Conservation (phyloP, 2,113 vertebrate species). For the Lontra canadensis region DNA sequence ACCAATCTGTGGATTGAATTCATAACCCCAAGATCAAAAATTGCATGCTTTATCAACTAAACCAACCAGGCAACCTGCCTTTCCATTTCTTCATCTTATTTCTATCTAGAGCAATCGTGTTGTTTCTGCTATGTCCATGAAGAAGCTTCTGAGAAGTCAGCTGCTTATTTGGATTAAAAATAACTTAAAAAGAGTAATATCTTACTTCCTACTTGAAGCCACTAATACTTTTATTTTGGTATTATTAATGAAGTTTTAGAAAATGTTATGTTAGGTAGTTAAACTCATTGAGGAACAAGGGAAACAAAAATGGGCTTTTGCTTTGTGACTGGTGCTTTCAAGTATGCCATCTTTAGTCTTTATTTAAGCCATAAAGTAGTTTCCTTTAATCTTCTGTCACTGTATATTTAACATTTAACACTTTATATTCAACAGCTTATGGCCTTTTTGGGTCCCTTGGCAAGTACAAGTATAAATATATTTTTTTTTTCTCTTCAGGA, state of each 20-base stretch:
- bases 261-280: neutral
- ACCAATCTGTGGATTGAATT: neutral
- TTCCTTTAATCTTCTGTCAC: neutral
- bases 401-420: neutral
- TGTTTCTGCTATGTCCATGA: neutral
- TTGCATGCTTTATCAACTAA: neutral
- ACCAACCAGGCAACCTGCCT: neutral
- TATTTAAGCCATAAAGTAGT: neutral
- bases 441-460: neutral
- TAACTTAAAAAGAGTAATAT: neutral
- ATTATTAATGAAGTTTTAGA: neutral
- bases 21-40: neutral
- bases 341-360: neutral
- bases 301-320: neutral
- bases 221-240: conserved; percentile 29
- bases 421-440: neutral
- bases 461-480: neutral
- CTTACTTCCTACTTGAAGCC: neutral
- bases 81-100: conserved; percentile 31
- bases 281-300: neutral
- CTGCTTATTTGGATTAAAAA: neutral
- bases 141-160: neutral
- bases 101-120: neutral
- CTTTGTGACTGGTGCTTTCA: conserved; percentile 4
- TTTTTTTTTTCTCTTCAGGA: neutral